Evolutionary conservation across 2,113 vertebrate species (phyloP).

Genomic region (Todiramphus chloris): DNA sequence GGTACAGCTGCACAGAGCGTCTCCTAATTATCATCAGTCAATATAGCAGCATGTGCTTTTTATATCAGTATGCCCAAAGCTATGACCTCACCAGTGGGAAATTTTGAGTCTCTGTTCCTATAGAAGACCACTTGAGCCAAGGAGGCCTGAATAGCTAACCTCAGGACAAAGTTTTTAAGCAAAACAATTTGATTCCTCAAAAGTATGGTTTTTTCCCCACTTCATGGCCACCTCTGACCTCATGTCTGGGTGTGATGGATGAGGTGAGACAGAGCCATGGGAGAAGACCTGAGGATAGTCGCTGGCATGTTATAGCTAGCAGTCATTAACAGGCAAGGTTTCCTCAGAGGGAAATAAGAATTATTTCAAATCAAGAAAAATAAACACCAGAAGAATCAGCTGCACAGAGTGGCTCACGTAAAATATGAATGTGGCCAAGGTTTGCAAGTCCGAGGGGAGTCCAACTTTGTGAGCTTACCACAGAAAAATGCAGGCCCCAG

Average conservation of each 20-base stretch:
- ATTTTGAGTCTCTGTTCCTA: background rate
- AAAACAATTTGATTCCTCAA: background rate
- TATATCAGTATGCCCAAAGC: background rate
- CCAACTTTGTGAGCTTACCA: constrained; percentile 46
- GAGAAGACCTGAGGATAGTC: constrained; percentile 47
- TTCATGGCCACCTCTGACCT: constrained; percentile 14
- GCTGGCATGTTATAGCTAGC: background rate
- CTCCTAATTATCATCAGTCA: background rate
- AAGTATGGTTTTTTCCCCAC: background rate
- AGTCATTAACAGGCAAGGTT: constrained; percentile 24
- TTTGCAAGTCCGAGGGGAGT: constrained; percentile 55
- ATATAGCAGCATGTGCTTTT: background rate
- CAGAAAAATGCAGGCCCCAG: constrained; percentile 62
- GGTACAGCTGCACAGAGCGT: background rate
- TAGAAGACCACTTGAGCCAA: background rate
- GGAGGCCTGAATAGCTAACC: background rate
- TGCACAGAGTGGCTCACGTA: constrained; percentile 18
- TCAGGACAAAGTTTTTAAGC: background rate
- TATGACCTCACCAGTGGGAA: background rate
- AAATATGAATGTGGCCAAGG: constrained; percentile 58
- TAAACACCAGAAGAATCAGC: constrained; percentile 52
- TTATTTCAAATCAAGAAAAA: constrained; percentile 66
- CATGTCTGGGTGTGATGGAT: background rate
- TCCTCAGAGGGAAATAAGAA: constrained; percentile 57
- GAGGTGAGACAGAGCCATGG: constrained; percentile 13